phyloP scores from a whole-genome alignment of 2,888 invertebrate species.

The Troilus luridus region DNA sequence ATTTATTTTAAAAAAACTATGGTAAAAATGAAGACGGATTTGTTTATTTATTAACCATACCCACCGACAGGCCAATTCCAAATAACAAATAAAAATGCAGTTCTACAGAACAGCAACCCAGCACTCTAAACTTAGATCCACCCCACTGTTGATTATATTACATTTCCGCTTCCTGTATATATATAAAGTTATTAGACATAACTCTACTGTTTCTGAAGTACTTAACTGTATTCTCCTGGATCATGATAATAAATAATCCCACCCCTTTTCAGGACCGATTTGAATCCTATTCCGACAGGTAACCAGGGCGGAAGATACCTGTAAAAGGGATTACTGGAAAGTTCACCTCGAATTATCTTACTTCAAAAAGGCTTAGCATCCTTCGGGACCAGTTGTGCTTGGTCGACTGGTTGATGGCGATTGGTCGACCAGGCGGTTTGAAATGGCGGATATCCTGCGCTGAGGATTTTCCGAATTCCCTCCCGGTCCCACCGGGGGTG shows the following conservation, averaged over 20 bases:
- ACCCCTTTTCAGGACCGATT: background rate
- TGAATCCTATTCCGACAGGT: background rate
- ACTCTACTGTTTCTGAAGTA: background rate
- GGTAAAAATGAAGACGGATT: too few relatives aligned
- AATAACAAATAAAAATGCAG: too few relatives aligned
- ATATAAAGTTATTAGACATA: too few relatives aligned
- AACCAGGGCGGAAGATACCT: background rate
- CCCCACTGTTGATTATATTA: too few relatives aligned
- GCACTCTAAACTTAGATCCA: too few relatives aligned
- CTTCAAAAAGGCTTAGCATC: background rate
- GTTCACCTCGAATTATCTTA: background rate
- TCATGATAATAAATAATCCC: background rate
- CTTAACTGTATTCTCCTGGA: background rate
- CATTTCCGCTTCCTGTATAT: too few relatives aligned
- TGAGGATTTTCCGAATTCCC: constrained; percentile 43
- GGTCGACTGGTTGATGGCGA: background rate
- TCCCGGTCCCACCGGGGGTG: background rate
- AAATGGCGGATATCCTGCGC: constrained; percentile 21
- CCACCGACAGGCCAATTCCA: too few relatives aligned
- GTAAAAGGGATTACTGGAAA: background rate
- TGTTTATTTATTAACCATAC: too few relatives aligned
- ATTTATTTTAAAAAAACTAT: too few relatives aligned
- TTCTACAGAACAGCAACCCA: too few relatives aligned
- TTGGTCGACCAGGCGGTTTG: background rate
- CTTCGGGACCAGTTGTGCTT: background rate